Evolutionary conservation across 2,797 vertebrate species (phyloP).

Genomic region (Sparus aurata): DNA sequence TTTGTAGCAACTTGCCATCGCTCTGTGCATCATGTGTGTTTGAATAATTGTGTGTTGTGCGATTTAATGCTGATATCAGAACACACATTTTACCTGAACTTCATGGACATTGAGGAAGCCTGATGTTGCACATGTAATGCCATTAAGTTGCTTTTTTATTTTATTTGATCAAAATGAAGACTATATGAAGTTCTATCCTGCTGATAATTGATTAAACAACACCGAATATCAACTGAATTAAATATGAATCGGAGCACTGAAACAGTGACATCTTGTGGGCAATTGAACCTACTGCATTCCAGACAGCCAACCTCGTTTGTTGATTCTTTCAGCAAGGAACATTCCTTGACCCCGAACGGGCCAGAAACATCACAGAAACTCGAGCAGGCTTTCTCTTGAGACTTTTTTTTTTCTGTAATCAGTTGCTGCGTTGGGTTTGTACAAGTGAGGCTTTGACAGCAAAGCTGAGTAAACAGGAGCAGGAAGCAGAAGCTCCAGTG

Average conservation of each 20-base stretch:
- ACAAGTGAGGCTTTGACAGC: slow-evolving; percentile 66
- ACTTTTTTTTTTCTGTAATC: slow-evolving; percentile 40
- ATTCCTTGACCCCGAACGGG: slow-evolving; percentile 49
- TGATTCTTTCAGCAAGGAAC: slow-evolving; percentile 40
- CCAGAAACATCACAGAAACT: slow-evolving; percentile 62
- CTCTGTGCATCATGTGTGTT: slow-evolving; percentile 22
- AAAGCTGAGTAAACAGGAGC: slow-evolving; percentile 85
- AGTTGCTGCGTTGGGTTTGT: slow-evolving; percentile 57
- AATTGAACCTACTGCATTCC: slow-evolving; percentile 32
- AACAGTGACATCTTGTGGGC: slow-evolving; percentile 78
- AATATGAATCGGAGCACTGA: slow-evolving; percentile 38
- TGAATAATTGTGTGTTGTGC: not conserved
- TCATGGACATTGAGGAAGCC: not conserved
- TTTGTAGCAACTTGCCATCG: slow-evolving; percentile 31
- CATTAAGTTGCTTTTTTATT: not conserved
- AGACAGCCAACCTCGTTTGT: slow-evolving; percentile 34
- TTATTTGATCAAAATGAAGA: not conserved
- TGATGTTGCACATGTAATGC: not conserved
- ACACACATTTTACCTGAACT: not conserved
- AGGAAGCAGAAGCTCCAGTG: slow-evolving; percentile 77
- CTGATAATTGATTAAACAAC: slow-evolving; percentile 18
- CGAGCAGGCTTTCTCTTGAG: slow-evolving; percentile 45
- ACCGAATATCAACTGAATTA: slow-evolving; percentile 1
- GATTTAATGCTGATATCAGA: not conserved
- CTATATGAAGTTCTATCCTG: not conserved